Conservation (phyloP, 2,113 vertebrate species). For the Marmota monax region DNA sequence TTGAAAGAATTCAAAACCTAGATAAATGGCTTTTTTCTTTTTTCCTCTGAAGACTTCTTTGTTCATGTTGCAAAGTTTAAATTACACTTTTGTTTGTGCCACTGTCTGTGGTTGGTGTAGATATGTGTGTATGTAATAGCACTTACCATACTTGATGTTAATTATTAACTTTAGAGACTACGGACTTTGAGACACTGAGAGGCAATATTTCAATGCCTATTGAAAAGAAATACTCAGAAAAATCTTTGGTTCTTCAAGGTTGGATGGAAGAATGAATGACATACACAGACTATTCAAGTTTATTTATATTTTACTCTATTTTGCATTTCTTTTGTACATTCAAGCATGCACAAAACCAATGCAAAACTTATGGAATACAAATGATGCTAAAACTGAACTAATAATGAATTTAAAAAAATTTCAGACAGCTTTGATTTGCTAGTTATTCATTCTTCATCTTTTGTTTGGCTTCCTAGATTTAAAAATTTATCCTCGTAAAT, state of each 20-base stretch:
- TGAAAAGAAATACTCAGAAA: constrained; percentile 1
- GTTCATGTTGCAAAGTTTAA: background rate
- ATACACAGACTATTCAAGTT: background rate
- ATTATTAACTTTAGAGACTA: background rate
- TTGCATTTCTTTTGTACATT: background rate
- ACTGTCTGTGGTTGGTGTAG: background rate
- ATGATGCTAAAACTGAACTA: background rate
- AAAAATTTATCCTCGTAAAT: background rate
- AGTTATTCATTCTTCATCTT: background rate
- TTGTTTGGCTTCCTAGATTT: background rate
- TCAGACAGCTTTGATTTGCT: background rate
- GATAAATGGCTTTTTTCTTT: background rate
- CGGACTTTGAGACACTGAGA: background rate
- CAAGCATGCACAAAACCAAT: background rate
- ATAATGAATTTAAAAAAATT: background rate
- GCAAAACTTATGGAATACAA: background rate
- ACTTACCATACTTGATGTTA: background rate
- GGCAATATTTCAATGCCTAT: background rate
- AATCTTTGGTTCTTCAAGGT: background rate
- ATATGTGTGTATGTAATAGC: background rate
- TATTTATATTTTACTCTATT: background rate
- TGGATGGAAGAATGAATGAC: background rate
- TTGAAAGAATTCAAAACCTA: background rate
- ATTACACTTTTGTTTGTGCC: background rate
- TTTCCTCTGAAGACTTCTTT: background rate